Percentiles rank a stretch among this genome's conserved stretches.
phyloP scores from a whole-genome alignment of 2,888 invertebrate genomes.

The Hypolimnas misippus region DNA sequence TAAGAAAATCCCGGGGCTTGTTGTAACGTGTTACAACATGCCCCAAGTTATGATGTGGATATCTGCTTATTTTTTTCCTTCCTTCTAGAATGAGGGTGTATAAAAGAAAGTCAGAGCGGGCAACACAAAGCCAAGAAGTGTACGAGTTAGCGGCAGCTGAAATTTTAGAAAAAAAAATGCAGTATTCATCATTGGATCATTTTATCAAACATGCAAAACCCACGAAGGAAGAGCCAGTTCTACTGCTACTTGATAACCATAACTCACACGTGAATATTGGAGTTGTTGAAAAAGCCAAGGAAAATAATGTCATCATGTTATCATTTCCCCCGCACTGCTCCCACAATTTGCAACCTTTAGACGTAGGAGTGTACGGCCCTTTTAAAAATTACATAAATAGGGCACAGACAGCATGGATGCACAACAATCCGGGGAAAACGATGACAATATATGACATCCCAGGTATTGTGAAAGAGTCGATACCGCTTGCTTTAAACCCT shows the following conservation, averaged over 20 bases:
- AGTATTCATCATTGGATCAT: slow-evolving; percentile 42
- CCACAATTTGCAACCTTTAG: slow-evolving; percentile 57
- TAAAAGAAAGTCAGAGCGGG: slow-evolving; percentile 41
- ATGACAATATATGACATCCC: slow-evolving; percentile 43
- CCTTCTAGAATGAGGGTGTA: slow-evolving; percentile 35
- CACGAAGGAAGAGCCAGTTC: slow-evolving; percentile 38
- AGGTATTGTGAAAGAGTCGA: slow-evolving; percentile 12
- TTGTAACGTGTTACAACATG: slow-evolving; percentile 28
- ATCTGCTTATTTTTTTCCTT: too few relatives aligned
- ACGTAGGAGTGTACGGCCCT: slow-evolving; percentile 49
- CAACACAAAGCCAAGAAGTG: slow-evolving; percentile 29
- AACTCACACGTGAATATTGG: slow-evolving; percentile 34
- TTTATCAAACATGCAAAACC: slow-evolving; percentile 8
- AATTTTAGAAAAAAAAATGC: too few relatives aligned
- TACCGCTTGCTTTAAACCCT: slow-evolving; percentile 30
- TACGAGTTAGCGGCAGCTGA: too few relatives aligned
- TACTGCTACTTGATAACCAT: slow-evolving; percentile 40
- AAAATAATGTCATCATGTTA: slow-evolving; percentile 37
- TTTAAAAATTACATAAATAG: slow-evolving; percentile 40
- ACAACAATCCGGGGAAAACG: slow-evolving; percentile 37
- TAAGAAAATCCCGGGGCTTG: too few relatives aligned
- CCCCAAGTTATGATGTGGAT: slow-evolving; percentile 17
- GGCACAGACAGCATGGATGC: slow-evolving; percentile 31
- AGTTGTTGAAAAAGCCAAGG: slow-evolving; percentile 38
- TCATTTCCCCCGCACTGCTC: slow-evolving; percentile 52